Base-by-base conservation (phyloP, 92 coral and sea anemone genomes). In the Parazoanthus swiftii region DNA sequence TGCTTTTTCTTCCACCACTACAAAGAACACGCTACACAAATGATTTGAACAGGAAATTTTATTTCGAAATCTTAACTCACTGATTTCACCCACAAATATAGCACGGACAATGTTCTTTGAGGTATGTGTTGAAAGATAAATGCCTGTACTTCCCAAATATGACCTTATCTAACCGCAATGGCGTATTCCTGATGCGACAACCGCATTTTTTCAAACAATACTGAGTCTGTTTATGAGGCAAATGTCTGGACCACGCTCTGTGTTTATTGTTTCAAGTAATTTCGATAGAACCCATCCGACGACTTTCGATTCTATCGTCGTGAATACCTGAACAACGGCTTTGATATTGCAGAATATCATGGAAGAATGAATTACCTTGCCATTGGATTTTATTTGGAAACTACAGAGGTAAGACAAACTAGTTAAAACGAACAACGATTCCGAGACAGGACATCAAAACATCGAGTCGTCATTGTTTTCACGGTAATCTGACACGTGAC, bases 51-150 rank as follows among this genome's bases (percentile, higher is more conserved):
- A 6, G 48, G 6, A 43, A 43, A 43, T 43, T 43, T 3, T 43
- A 43, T 43, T 43, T 43, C 48, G 48, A 43, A 43, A 43, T 6
- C 4, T 43, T 3, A 43, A 43, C 4, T 43, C 48, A 43, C 48
- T 43, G 48, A 39, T 77, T 77, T 77, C 66, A 23, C 67, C 38
- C 82, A 78, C 82, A 48, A 78, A 20, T 23, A 79, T 56, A 51
- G 54, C 74, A 81, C 85, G 74, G 63, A 81, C 74, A 81, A 18
- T 18, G 85, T 81, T 81, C 74, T 81, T 81, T 63, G 74, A 81
- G 85, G 85, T 81, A 81, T 59, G 85, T 63, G 74, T 81, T 56
- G 85, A 81, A 81, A 81, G 74, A 59, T 63, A 63, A 81, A 81
- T 81, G 50, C 85, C 50, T 36, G 74, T 59, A 81, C 85, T 63